Evolutionary conservation across 2,113 vertebrate species (phyloP), one percentile per base, ranked within the genome.

Genomic region (Tragelaphus scriptus): DNA sequence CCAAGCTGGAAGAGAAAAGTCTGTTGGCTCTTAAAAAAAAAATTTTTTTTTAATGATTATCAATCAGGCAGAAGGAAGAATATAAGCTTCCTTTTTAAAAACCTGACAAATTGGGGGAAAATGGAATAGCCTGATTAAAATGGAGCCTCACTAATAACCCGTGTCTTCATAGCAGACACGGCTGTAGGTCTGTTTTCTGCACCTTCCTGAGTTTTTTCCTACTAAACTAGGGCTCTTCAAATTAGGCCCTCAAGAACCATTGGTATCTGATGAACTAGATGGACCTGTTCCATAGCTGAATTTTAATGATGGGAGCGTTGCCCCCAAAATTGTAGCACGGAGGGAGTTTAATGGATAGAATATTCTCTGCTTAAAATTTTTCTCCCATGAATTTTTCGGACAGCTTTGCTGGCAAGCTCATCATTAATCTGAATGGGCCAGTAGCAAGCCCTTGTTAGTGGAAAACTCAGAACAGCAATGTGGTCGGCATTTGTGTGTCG

Each of bases 141-240:
- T 7, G 25, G 16, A 81, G 58, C 51, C 11, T 84, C 32, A 5
- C 51, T 32, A 12, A 47, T 53, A 63, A 16, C 10, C 51, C 5
- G 0, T 19, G 13, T 58, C 71, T 92, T 36, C 5, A 3, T 0
- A 6, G 21, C 65, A 65, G 10, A n/a, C 2, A 5, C 65, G 13
- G 51, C 86, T 49, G 0, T 9, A 4, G 49, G 8, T 63, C 51
- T 56, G 36, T 56, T 49, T 14, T 49, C 77, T 1, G 1, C 16
- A 63, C 25, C 28, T 81, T 61, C 68, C 12, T 40, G 30, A 4
- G 53, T 40, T 49, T 80, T 53, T 55, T 80, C 36, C 26, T 40
- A 2, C 21, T 47, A 32, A 88, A 8, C n/a, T 28, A 19, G 15
- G 30, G 26, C 63, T 75, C 56, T 59, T 81, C 47, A 47, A 4